phyloP scores from a whole-genome alignment of 1,140 invertebrate species.

The Lepidotrigona ventralis region DNA sequence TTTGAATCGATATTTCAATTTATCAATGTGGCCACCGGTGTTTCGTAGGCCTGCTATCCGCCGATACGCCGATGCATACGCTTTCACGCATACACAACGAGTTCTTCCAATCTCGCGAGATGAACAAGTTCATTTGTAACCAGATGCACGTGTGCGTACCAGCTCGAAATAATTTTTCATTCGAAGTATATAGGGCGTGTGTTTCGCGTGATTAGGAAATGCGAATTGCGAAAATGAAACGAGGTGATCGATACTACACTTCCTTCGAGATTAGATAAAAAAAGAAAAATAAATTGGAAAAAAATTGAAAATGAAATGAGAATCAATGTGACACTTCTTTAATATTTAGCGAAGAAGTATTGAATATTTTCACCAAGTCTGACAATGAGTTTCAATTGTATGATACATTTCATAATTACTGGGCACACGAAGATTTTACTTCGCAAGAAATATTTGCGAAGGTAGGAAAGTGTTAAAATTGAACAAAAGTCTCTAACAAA shows the following conservation, averaged over 20 bases:
- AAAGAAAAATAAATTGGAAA: too few relatives aligned
- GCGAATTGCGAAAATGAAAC: not conserved
- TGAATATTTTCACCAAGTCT: not conserved
- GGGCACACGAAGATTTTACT: not conserved
- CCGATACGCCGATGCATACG: not conserved
- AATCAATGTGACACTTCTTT: not conserved
- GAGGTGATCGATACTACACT: too few relatives aligned
- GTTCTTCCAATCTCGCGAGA: slow-evolving; percentile 25
- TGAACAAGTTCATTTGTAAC: slow-evolving; percentile 5
- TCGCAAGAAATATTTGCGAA: not conserved
- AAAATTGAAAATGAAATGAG: not conserved
- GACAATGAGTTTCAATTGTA: not conserved
- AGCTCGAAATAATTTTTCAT: not conserved
- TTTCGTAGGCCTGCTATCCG: slow-evolving; percentile 1
- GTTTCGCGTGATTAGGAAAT: not conserved
- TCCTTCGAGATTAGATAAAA: too few relatives aligned
- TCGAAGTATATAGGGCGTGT: not conserved
- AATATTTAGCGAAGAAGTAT: not conserved
- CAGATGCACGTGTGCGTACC: not conserved
- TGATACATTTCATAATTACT: not conserved
- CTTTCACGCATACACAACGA: slow-evolving; percentile 3
- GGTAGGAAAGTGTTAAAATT: not conserved
- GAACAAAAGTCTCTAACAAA: too few relatives aligned
- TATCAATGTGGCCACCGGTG: slow-evolving; percentile 1
- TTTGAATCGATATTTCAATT: slow-evolving; percentile 41